Percentiles rank a stretch among this genome's conserved stretches.
phyloP scores from a whole-genome alignment of 2,888 invertebrate genomes.

The Empis livida region DNA sequence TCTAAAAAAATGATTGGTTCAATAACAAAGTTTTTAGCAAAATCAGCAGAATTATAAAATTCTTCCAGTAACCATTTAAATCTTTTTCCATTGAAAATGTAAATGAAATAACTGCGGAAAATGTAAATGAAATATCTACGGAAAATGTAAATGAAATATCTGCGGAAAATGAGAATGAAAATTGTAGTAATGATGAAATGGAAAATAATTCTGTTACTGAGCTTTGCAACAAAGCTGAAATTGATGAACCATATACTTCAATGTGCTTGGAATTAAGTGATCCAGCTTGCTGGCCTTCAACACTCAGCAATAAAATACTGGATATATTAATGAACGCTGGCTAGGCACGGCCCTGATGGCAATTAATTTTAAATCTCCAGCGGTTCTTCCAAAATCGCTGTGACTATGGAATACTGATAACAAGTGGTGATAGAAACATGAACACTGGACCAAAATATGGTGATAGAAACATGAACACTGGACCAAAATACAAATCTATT shows the following conservation, averaged over 20 bases:
- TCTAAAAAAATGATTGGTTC: neutral
- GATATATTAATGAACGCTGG: neutral
- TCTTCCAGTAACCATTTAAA: neutral
- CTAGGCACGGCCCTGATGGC: too few relatives aligned
- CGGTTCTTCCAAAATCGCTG: too few relatives aligned
- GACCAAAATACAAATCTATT: too few relatives aligned
- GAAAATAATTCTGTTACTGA: neutral
- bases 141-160: too few relatives aligned
- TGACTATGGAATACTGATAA: too few relatives aligned
- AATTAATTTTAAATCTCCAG: too few relatives aligned
- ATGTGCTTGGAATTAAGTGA: too few relatives aligned
- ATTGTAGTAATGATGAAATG: neutral
- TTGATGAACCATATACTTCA: neutral
- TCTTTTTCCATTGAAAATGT: neutral
- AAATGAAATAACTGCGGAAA: neutral
- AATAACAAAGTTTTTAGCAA: neutral
- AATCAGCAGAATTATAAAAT: neutral
- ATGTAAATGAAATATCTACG: too few relatives aligned
- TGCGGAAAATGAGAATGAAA: neutral
- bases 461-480: too few relatives aligned
- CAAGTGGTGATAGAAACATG: too few relatives aligned
- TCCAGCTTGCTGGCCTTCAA: too few relatives aligned
- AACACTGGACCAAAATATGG: too few relatives aligned
- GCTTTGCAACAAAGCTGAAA: neutral
- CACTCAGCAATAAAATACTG: neutral